Base-by-base conservation (phyloP, 2,797 vertebrate species). In the Enteromius afrohamiltoni region DNA sequence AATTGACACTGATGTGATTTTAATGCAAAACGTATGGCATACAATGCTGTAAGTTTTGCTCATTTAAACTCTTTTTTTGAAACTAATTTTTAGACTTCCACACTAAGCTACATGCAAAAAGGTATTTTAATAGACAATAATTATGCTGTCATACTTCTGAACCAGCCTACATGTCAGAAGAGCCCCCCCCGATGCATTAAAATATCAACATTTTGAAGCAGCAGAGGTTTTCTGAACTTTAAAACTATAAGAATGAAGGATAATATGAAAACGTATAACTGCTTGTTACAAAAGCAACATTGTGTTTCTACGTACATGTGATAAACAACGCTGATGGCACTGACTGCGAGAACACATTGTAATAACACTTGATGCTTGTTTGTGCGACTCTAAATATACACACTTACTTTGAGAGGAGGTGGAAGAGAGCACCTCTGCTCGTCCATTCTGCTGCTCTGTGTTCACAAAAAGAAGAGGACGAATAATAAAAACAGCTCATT, bases 391-490 rank as follows among this genome's bases (percentile, higher is more conserved):
- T 40, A 64, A 69, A 70, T 21, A 16, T 2, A 69, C 62, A 89
- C 1, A 26, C 90, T 29, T 94, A 98, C 98, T 96, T 99, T 99
- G 86, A 99, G 96, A 0, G 97, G 94, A 0, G 97, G 97, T 80
- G 97, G 97, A 85, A 96, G 92, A 83, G 94, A 89, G 85, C 96
- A 97, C 88, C 97, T 95, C 85, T 98, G 97, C 93, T 99, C 97
- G 88, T 98, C 96, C 97, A 99, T 99, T 92, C 97, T 97, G 94
- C 95, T 96, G 88, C 95, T 95, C 97, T 99, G 92, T 0, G 69
- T 91, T 90, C 88, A 83, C 81, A 88, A 89, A 86, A 86, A 85
- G 13, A 3, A 31, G 21, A 74, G 13, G 13, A 55, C 3, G 47
- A 42, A 31, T 47, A 62, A 29, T 42, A 53, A 29, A 51, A 2